Percentiles rank a stretch among this genome's conserved stretches.
Conservation (phyloP, 2,797 vertebrate genomes). For the Cuculus canorus region DNA sequence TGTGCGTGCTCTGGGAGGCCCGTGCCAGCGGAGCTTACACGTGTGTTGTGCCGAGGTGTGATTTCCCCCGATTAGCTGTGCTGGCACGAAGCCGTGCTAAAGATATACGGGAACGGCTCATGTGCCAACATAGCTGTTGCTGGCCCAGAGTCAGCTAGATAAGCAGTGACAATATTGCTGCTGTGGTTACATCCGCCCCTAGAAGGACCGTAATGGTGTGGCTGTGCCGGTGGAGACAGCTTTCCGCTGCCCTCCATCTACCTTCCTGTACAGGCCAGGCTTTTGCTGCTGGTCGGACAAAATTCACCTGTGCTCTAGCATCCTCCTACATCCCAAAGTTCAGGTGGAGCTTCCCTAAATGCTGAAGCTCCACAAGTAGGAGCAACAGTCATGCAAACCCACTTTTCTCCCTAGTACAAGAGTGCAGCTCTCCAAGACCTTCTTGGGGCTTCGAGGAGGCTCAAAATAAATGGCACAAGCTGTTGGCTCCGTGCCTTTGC, state of each 20-base stretch:
- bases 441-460: neutral
- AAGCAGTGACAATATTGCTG: neutral
- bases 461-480: neutral
- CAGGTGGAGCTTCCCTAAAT: neutral
- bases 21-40: neutral
- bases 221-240: fast-evolving
- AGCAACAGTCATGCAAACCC: fast-evolving
- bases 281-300: neutral
- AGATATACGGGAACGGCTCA: fast-evolving
- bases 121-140: neutral
- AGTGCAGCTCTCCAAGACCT: neutral
- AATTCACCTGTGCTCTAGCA: neutral
- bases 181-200: fast-evolving
- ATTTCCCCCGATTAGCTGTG: neutral
- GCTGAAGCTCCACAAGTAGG: neutral
- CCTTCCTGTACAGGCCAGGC: fast-evolving
- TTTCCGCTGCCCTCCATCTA: neutral
- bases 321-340: neutral
- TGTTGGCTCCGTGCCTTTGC: neutral
- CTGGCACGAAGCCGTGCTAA: neutral
- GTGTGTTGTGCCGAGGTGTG: neutral
- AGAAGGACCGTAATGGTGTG: fast-evolving
- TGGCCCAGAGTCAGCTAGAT: neutral
- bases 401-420: neutral
- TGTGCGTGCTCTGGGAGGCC: neutral